These are phyloP conservation scores for Aspiorhynchus laticeps DNA, from an alignment of 2,113 vertebrate species.

Conservation along the genomic window DNA sequence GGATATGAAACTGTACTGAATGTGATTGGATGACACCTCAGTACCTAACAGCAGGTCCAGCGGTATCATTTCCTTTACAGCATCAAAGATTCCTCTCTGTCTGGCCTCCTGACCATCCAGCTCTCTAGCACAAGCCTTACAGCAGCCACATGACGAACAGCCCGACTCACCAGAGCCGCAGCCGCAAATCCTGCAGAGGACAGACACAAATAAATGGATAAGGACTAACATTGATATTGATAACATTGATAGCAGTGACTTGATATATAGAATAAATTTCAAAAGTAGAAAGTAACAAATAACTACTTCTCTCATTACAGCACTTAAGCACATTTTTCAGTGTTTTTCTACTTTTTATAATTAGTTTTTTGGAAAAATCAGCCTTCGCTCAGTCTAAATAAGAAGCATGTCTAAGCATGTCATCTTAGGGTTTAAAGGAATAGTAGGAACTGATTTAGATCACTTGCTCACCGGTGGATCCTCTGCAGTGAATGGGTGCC, in stretches of 20 bases:
- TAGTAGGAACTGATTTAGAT: no score
- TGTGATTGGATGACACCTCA: not conserved
- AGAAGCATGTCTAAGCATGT: no score
- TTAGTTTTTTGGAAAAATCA: not conserved
- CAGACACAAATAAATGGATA: not conserved
- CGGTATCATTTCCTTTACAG: slow-evolving; percentile 99
- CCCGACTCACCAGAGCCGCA: slow-evolving; percentile 98
- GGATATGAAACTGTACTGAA: not conserved
- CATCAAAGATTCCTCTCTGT: slow-evolving; percentile 97
- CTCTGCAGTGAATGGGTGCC: no score
- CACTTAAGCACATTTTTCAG: not conserved
- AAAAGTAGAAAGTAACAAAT: not conserved
- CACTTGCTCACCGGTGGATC: no score
- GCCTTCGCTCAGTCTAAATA: no score
- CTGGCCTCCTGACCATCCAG: slow-evolving; percentile 96
- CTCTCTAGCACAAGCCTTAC: slow-evolving; percentile 96
- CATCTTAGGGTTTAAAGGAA: no score
- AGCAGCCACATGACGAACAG: slow-evolving; percentile 95
- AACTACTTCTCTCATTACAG: not conserved
- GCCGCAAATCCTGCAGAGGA: slow-evolving; percentile 88
- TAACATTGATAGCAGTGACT: no score
- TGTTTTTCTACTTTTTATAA: not conserved
- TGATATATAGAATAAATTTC: not conserved
- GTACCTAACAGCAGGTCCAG: slow-evolving; percentile 95
- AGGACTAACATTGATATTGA: not conserved